These are phyloP conservation scores for silkworm (Bombyx mori) DNA, from an alignment of 1,140 invertebrate species.

Conservation along the genomic window DNA sequence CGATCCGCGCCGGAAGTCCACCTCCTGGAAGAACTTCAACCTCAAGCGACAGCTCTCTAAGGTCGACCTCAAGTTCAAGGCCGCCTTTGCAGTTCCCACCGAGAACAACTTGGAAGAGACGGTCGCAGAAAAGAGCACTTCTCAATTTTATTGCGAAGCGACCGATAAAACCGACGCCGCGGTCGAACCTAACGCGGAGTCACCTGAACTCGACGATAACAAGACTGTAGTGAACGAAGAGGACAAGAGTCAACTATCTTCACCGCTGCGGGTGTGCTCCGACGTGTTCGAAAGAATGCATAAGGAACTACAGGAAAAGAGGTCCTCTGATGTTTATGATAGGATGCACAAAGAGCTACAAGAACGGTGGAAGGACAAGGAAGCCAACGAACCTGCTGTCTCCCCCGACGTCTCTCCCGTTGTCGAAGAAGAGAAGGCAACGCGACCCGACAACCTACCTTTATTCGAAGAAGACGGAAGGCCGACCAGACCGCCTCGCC, in stretches of 20 bases:
- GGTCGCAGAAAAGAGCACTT: slow-evolving; percentile 34
- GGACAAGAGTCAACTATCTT: slow-evolving; percentile 29
- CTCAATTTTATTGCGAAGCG: slow-evolving; percentile 65
- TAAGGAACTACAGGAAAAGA: slow-evolving; percentile 39
- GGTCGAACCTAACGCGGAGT: slow-evolving; percentile 21
- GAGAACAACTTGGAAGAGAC: slow-evolving; percentile 52
- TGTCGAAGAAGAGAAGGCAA: slow-evolving; percentile 37
- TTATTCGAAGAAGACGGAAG: slow-evolving; percentile 74
- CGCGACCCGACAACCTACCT: slow-evolving; percentile 76
- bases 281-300: slow-evolving; percentile 57
- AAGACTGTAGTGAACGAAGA: slow-evolving; percentile 20
- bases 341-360: slow-evolving; percentile 59
- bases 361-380: slow-evolving; percentile 49
- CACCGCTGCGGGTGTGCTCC: slow-evolving; percentile 35
- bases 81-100: slow-evolving; percentile 70
- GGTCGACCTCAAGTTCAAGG: slow-evolving; percentile 85
- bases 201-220: slow-evolving; percentile 31
- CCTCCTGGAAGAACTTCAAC: slow-evolving; percentile 80
- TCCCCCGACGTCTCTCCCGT: slow-evolving; percentile 36
- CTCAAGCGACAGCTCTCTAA: slow-evolving; percentile 85
- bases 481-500: slow-evolving; percentile 74
- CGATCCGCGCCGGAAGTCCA: slow-evolving; percentile 70
- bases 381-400: slow-evolving; percentile 21
- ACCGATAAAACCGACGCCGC: slow-evolving; percentile 34
- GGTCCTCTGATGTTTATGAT: slow-evolving; percentile 47